phyloP scores from a whole-genome alignment of 37 sponge, comb jelly and placozoan genomes.

The Haliclona indistincta region DNA sequence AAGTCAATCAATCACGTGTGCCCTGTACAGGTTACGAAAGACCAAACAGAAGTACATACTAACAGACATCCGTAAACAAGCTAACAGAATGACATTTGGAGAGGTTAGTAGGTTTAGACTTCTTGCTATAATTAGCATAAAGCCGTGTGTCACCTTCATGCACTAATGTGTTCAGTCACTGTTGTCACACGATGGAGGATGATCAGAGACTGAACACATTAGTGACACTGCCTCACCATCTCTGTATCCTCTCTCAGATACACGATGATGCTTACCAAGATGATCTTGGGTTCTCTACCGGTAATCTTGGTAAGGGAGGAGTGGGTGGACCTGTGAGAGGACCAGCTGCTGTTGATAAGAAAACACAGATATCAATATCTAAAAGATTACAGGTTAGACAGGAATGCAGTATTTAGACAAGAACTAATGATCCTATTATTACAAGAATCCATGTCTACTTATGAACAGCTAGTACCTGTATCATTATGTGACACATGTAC shows the following conservation, averaged over 20 bases:
- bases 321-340: conserved; percentile 86
- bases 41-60: conserved; percentile 90
- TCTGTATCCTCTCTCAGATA: conserved; percentile 72
- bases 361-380: conserved; percentile 93
- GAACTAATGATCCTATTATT: no score
- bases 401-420: background rate
- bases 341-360: conserved; percentile 83
- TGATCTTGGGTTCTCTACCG: conserved; percentile 92
- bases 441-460: no score
- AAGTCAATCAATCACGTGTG: no score
- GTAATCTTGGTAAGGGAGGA: conserved; percentile 86
- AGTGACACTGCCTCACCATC: no score
- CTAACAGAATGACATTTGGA: conserved; percentile 97
- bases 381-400: conserved; percentile 82
- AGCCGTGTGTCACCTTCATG: no score
- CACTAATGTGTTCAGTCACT: no score
- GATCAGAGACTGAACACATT: no score
- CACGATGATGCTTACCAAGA: conserved; percentile 96
- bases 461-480: no score
- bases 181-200: no score
- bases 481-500: no score
- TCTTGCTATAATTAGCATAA: no score
- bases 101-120: conserved; percentile 67
- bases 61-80: conserved; percentile 93
- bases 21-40: conserved; percentile 91